Base-by-base conservation (phyloP, 2,113 vertebrate species). In the Mungos mungo region DNA sequence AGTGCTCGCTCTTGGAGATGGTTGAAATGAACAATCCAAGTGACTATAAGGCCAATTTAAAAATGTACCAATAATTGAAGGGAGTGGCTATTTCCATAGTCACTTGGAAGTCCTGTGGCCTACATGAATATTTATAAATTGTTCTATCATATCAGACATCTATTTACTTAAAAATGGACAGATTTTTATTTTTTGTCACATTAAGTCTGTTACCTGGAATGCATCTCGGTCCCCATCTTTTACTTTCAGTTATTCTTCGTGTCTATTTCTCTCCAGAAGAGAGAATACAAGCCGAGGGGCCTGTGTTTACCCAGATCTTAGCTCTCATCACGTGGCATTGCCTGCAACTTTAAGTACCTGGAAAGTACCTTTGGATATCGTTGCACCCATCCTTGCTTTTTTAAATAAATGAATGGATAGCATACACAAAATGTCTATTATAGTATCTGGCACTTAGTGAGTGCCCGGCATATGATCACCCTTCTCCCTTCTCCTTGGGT, bases 111-210 rank as follows among this genome's bases (percentile, higher is more conserved):
- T 80, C 14, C 16, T 57, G 18, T 54, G 35, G 13, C 31, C 27
- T 50, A 71, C 23, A 52, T 66, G 50, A 63, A 79, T 87, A 27
- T 66, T 77, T 88, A 50, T 25, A 63, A 93, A 41, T 29, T 95
- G 7, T n/a, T 93, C 35, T 60, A 11, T 52, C 25, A 33, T 35
- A 33, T 68, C 15, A 15, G 38, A n/a, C 1, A 47, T 31, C 71
- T 77, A 68, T 66, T 91, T 90, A 81, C n/a, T 83, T 95, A 41
- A 93, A 90, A 83, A 41, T 86, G 90, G 66, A 41, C 76, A 25
- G 13, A 14, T 74, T 80, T 86, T 93, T 74, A 68, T 52, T 35
- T 45, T 90, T 81, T 38, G 15, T 83, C 3, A 21, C 47, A 47
- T 94, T n/a, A 1, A 16, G 0, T 76, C 54, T 72, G 8, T 81